These are phyloP conservation scores for Lithophane semibrunnea DNA, from an alignment of 2,888 invertebrate species.

Conservation along the genomic window DNA sequence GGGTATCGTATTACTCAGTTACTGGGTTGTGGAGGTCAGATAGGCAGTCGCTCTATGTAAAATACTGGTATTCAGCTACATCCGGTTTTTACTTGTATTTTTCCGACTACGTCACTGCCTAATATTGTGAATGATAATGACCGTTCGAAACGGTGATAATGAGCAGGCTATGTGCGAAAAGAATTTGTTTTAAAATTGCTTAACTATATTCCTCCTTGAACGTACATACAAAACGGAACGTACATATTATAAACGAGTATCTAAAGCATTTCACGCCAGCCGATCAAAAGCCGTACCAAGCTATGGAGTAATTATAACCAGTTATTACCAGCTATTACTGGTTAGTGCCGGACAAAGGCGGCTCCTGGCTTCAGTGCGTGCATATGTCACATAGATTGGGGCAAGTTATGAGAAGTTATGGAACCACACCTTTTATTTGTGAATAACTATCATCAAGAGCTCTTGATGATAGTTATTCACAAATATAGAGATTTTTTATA, in stretches of 20 bases:
- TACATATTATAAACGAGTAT: not conserved
- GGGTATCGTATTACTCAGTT: no score
- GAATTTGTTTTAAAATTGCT: not conserved
- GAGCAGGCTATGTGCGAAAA: not conserved
- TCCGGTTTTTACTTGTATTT: not conserved
- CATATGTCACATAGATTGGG: conserved; percentile 60
- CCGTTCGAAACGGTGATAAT: not conserved
- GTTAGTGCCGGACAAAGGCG: conserved; percentile 72
- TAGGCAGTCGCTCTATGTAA: no score
- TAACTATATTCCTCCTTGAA: not conserved
- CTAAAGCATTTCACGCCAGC: conserved; percentile 65
- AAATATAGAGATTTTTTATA: no score
- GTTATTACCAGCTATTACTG: conserved; percentile 77
- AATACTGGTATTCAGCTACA: no score
- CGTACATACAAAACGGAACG: no score
- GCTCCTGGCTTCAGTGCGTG: conserved; percentile 63
- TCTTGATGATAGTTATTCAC: no score
- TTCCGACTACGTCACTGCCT: not conserved
- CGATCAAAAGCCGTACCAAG: conserved; percentile 69
- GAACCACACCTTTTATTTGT: not conserved
- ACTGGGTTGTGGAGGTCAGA: no score
- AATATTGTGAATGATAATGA: not conserved
- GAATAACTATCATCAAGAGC: no score
- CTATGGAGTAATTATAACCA: conserved; percentile 77
- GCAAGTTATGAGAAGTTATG: conserved; percentile 40